Evolutionary conservation across 2,888 invertebrate species (phyloP).

Genomic region (Aporophyla lueneburgensis): DNA sequence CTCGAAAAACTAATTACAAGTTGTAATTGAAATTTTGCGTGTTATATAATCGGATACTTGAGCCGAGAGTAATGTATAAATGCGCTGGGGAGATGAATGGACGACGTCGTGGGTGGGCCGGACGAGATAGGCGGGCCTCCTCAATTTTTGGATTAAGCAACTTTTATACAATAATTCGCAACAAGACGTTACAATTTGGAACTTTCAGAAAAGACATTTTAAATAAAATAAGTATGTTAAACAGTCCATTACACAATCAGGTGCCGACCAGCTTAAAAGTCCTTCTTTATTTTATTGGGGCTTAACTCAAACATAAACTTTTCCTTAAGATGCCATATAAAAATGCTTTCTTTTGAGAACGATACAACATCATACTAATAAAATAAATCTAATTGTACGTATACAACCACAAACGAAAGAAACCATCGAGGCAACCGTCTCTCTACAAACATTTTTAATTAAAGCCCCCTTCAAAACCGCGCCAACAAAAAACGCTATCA

Average conservation of each 20-base stretch:
- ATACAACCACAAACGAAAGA: slow-evolving; percentile 71
- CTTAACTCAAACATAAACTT: slow-evolving; percentile 1
- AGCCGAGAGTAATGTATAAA: slow-evolving; percentile 91
- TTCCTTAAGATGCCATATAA: slow-evolving; percentile 1
- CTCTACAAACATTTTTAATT: slow-evolving; percentile 88
- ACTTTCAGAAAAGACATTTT: slow-evolving; percentile 69
- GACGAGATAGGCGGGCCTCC: slow-evolving; percentile 81
- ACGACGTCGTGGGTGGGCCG: slow-evolving; percentile 79
- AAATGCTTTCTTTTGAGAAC: slow-evolving; percentile 8
- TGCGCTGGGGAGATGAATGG: slow-evolving; percentile 89
- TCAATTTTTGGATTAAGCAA: slow-evolving; percentile 84
- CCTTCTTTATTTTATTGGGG: slow-evolving; percentile 12
- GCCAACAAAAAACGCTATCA: slow-evolving; percentile 86
- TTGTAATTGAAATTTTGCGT: slow-evolving; percentile 92
- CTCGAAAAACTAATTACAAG: slow-evolving; percentile 92
- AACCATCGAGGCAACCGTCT: slow-evolving; percentile 72
- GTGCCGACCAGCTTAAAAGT: slow-evolving; percentile 29
- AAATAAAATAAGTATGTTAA: slow-evolving; percentile 44
- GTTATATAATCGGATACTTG: slow-evolving; percentile 92
- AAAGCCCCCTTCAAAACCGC: slow-evolving; percentile 86
- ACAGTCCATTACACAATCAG: slow-evolving; percentile 45
- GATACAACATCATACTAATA: slow-evolving; percentile 17
- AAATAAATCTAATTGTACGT: slow-evolving; percentile 43
- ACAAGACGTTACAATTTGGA: slow-evolving; percentile 75
- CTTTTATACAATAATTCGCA: slow-evolving; percentile 82